A percentile compares a stretch with the other conserved stretches of the same genome.
Conservation (phyloP, 2,888 invertebrate genomes). For the Salticus scenicus region DNA sequence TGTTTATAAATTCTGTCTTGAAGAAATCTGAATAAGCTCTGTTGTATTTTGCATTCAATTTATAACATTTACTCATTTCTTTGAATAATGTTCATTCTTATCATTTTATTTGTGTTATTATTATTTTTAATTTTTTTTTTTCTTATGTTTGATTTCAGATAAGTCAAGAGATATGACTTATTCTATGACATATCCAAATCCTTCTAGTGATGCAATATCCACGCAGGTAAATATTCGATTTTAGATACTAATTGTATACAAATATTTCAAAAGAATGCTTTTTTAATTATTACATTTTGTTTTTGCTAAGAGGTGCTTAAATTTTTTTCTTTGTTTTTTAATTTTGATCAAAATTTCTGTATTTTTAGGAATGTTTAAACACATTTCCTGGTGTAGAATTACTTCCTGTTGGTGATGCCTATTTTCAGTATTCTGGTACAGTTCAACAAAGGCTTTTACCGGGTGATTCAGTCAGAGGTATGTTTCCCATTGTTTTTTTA, state of each 20-base stretch:
- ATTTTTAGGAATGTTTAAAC: slow-evolving; percentile 60
- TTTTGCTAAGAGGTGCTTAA: no score
- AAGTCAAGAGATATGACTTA: slow-evolving; percentile 66
- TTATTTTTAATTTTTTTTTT: not conserved
- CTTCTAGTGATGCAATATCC: slow-evolving; percentile 53
- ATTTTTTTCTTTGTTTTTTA: not conserved
- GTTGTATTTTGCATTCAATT: no score
- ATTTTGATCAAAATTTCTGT: not conserved
- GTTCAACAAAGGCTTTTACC: slow-evolving; percentile 66
- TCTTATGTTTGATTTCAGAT: slow-evolving; percentile 48
- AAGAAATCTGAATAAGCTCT: no score
- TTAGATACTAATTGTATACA: not conserved
- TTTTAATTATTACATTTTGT: not conserved
- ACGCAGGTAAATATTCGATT: slow-evolving; percentile 35
- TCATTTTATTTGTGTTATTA: no score
- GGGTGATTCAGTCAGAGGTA: slow-evolving; percentile 59
- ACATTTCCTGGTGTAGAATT: slow-evolving; percentile 60
- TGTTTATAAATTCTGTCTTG: no score
- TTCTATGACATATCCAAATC: slow-evolving; percentile 64
- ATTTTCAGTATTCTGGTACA: slow-evolving; percentile 66
- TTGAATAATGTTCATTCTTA: no score
- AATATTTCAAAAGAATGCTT: not conserved
- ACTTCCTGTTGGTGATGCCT: slow-evolving; percentile 63
- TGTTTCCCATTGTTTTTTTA: not conserved
- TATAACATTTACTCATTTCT: no score